A percentile compares a stretch with the other conserved stretches of the same genome.
Conservation (phyloP, 1,140 invertebrate species). For the Drosophila hydei region DNA sequence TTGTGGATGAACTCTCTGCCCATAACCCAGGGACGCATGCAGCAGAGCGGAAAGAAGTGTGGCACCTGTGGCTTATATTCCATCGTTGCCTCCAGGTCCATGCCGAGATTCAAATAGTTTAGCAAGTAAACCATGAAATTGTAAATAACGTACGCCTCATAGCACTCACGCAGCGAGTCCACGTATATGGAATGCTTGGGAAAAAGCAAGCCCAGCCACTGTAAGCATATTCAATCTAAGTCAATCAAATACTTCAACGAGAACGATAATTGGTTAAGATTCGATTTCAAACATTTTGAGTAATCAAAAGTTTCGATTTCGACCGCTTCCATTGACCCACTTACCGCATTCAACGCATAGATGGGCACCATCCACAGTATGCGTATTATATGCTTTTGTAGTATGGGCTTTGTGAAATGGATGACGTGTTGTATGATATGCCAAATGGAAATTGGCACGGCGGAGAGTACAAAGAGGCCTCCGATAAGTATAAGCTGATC, state of each 20-base stretch:
- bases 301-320: slow-evolving; percentile 19
- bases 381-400: slow-evolving; percentile 98
- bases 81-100: slow-evolving; percentile 91
- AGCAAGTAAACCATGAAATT: slow-evolving; percentile 98
- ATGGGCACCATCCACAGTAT: slow-evolving; percentile 99
- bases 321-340: slow-evolving; percentile 69
- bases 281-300: slow-evolving; percentile 30
- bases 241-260: slow-evolving; percentile 6
- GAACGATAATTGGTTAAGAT: slow-evolving; percentile 18
- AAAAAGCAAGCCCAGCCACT: slow-evolving; percentile 94
- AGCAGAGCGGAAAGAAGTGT: slow-evolving; percentile 94
- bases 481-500: slow-evolving; percentile 93
- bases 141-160: slow-evolving; percentile 98
- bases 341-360: slow-evolving; percentile 96
- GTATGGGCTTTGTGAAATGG: slow-evolving; percentile 95
- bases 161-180: slow-evolving; percentile 96
- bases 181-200: slow-evolving; percentile 95
- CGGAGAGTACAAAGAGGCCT: slow-evolving; percentile 94
- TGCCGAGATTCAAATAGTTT: slow-evolving; percentile 94
- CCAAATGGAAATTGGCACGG: slow-evolving; percentile 96
- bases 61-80: slow-evolving; percentile 93
- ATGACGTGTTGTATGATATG: slow-evolving; percentile 97
- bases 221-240: slow-evolving; percentile 28
- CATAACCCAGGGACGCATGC: slow-evolving; percentile 94
- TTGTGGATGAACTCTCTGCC: slow-evolving; percentile 96